These are phyloP conservation scores for Engraulis encrasicolus DNA, from an alignment of 2,113 vertebrate genomes.

Conservation along the genomic window DNA sequence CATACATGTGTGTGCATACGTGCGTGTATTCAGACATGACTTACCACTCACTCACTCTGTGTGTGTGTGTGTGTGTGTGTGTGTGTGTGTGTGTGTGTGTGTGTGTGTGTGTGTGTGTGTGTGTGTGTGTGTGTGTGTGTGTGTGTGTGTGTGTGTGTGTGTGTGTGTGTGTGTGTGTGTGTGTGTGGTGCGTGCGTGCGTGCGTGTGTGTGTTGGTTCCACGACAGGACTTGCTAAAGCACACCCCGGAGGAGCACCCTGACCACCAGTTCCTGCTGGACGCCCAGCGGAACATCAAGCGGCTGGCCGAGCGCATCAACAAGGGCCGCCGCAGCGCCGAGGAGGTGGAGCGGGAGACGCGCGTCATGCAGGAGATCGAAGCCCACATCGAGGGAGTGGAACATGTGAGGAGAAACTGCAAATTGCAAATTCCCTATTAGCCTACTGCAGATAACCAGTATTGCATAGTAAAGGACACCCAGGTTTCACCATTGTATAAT, in stretches of 20 bases:
- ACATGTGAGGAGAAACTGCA: conserved; percentile 82
- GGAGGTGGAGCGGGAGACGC: conserved; percentile 90
- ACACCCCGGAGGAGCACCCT: conserved; percentile 93
- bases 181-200: background rate
- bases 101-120: too few species aligned
- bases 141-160: background rate
- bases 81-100: too few species aligned
- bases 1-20: too few species aligned
- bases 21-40: too few species aligned
- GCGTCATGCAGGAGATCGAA: conserved; percentile 97
- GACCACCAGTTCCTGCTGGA: conserved; percentile 88
- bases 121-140: background rate
- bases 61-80: too few species aligned
- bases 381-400: conserved; percentile 97
- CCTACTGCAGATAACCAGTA: too few species aligned
- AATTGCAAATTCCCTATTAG: too few species aligned
- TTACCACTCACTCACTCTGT: too few species aligned
- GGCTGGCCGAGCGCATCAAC: conserved; percentile 95
- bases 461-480: too few species aligned
- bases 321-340: conserved; percentile 92
- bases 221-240: conserved; percentile 91
- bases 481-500: too few species aligned
- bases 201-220: conserved; percentile 22
- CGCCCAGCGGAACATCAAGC: conserved; percentile 93
- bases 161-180: background rate